Base-by-base conservation (phyloP, 2,797 vertebrate species). In the Trematomus bernacchii region DNA sequence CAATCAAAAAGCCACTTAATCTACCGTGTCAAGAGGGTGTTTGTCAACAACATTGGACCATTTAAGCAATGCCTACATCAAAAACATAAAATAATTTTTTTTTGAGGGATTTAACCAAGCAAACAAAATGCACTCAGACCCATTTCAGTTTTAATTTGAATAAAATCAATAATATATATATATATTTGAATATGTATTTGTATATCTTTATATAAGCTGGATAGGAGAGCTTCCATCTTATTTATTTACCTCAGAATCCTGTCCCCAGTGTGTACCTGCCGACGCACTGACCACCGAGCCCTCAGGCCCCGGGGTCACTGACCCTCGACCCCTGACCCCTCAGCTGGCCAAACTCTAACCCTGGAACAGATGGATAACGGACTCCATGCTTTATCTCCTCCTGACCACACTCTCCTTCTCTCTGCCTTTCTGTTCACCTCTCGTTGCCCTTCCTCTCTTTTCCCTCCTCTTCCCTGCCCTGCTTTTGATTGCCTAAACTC, bases 301-400 rank as follows among this genome's bases (percentile, higher is more conserved):
- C 84, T 68, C 58, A 12, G 85, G 87, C 72, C 83, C 46, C 44
- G 18, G 60, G 91, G 83, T 88, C 69, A 7, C 33, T 68, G 82
- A 92, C 91, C 92, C 63, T 50, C 91, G 55, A 89, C 87, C 93
- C 67, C 67, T 87, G 90, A 91, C 89, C 91, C 64, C 80, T 92
- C 91, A 92, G 93, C 92, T 92, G 91, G 91, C 72, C 92, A 93
- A 84, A 87, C 86, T 87, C 91, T 88, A 89, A 92, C 91, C 90
- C 89, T 73, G 79, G 82, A 88, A 90, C 93, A 94, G 93, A 94
- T 94, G 93, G 93, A 93, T 91, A 91, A 91, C 82, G 89, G 85
- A 87, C 79, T 76, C 70, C 42, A 23, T 61, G 82, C 87, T 89
- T 93, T 93, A 92, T 93, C 91, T 92, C 81, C 83, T 69, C 74